Conservation (phyloP, 1,140 invertebrate genomes). For the Lepidurus couesii region DNA sequence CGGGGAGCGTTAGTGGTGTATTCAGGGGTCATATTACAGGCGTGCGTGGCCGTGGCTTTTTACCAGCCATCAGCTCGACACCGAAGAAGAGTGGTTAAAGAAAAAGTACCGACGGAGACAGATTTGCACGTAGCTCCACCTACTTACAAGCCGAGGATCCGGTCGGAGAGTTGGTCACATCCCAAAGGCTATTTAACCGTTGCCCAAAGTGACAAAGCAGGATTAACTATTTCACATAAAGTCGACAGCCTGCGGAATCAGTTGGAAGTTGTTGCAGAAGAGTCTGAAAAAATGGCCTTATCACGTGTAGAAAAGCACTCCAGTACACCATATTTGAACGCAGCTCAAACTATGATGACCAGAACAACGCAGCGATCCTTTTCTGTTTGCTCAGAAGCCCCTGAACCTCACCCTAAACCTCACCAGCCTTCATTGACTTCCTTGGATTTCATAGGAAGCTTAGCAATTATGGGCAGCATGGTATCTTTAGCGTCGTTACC, state of each 20-base stretch:
- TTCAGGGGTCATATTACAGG: slow-evolving; percentile 42
- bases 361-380: slow-evolving; percentile 12
- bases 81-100: neutral
- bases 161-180: neutral
- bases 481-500: slow-evolving; percentile 24
- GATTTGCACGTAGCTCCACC: neutral
- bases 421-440: neutral
- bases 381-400: slow-evolving; percentile 16
- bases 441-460: slow-evolving; percentile 23
- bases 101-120: neutral
- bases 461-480: slow-evolving; percentile 25
- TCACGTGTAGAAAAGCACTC: neutral
- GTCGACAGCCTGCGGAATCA: neutral
- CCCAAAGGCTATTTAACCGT: slow-evolving; percentile 2
- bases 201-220: neutral
- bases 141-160: neutral
- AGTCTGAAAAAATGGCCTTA: neutral
- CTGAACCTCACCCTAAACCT: neutral
- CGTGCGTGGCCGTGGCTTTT: slow-evolving; percentile 38
- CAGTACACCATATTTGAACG: neutral
- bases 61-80: slow-evolving; percentile 40
- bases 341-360: too few relatives aligned
- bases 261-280: neutral
- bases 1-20: slow-evolving; percentile 40
- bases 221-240: neutral